Percentiles rank a stretch among this genome's conserved stretches.
Conservation (phyloP, 2,113 vertebrate genomes). For the Mohoua ochrocephala region DNA sequence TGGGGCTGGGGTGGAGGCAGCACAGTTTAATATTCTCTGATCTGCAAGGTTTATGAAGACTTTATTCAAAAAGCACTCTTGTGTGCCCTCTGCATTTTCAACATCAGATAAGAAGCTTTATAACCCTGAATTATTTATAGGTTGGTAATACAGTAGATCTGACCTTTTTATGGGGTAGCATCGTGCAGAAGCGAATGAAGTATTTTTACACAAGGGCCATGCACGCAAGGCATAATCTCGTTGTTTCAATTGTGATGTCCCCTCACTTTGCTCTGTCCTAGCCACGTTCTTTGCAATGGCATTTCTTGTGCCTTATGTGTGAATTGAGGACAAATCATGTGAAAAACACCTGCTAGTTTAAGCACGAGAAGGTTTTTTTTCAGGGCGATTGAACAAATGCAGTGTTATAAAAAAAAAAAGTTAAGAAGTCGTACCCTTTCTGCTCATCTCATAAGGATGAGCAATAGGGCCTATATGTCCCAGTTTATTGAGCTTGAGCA, state of each 20-base stretch:
- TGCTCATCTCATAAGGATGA: background rate
- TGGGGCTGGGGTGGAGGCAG: background rate
- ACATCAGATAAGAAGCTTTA: constrained; percentile 43
- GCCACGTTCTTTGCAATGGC: background rate
- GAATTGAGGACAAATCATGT: background rate
- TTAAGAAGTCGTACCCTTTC: background rate
- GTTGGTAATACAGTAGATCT: constrained; percentile 42
- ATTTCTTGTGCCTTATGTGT: background rate
- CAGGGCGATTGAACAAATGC: background rate
- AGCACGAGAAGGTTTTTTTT: background rate
- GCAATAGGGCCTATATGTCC: background rate
- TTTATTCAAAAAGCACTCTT: constrained; percentile 9
- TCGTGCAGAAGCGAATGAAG: background rate
- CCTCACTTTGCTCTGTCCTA: background rate
- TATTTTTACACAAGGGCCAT: background rate
- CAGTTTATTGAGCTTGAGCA: background rate
- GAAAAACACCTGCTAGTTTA: background rate
- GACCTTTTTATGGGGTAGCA: constrained; percentile 21
- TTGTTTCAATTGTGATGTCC: background rate
- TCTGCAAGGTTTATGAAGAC: constrained; percentile 11
- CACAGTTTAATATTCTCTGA: background rate
- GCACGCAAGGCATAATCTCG: background rate
- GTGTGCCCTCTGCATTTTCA: constrained; percentile 31
- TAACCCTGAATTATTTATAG: constrained; percentile 60
- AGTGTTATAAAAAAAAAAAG: background rate